Evolutionary conservation across 2,797 vertebrate genomes (phyloP), one percentile per base, ranked within the genome.

Genomic region (Hemibagrus guttatus): DNA sequence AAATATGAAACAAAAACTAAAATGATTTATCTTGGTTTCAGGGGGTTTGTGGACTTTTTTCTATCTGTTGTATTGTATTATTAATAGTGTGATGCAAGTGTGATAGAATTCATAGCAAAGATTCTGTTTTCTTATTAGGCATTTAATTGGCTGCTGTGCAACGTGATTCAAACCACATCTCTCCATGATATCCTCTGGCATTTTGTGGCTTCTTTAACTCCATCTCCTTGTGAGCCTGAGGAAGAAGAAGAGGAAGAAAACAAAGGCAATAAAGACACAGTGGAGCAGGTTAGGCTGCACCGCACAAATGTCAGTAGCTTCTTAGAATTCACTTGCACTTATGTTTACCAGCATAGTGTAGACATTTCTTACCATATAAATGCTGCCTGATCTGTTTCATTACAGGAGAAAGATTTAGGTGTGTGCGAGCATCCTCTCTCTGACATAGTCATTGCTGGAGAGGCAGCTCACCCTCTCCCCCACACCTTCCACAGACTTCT

Each of bases 161-260:
- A 99, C n/a, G 98, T 99, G 90, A 99, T 99, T 93, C 98, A 99
- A 87, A 99, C 98, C 85, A 99, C 98, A 17, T 99, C 97, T 74
- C 96, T 99, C 87, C 98, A 99, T 89, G 98, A 99, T 92, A 98
- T 99, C 90, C 95, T 99, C 1, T 99, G 98, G 98, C 97, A 99
- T 93, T 99, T 99, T 93, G 98, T 99, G 92, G 98, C 98, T 74
- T 99, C 98, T 82, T 94, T 99, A 64, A 99, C 98, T 14, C 98
- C 98, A 63, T 97, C 98, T 28, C 98, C 98, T 42, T 93, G 95
- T 88, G 98, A 99, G 89, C 96, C 96, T 1, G 98, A 99, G 84
- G 98, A 99, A 72, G 98, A 99, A 59, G 98, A 99, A 21, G 98
- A 99, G 19, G 98, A 99, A 16, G 98, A 99, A 92, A 98, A 97